Evolutionary conservation across 1,140 invertebrate genomes (phyloP), one percentile per base, ranked within the genome.

Genomic region (Drosophila subpulchrella): DNA sequence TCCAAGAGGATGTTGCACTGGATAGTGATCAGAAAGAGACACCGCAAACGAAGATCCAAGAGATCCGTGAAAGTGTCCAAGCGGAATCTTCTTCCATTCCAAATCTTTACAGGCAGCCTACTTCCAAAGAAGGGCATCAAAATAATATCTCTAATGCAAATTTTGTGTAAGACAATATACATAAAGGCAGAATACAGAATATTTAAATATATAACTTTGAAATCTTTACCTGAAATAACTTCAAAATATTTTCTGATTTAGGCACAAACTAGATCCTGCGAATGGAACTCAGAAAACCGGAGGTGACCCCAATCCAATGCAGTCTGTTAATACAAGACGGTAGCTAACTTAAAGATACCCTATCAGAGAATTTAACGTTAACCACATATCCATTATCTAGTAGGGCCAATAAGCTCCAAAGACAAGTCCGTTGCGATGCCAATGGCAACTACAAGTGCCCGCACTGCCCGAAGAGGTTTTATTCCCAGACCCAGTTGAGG

Each of bases 381-480:
- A 6, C 13, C 0, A 1, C 34, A 17, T 36, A 8, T 17, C 8
- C 7, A 2, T 3, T 41, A 6, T 38, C 15, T 7, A 41, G 36
- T 5, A 39, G 20, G 12, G 12, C 36, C 6, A 4, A 27, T 11
- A 13, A 7, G 2, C 17, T 46, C 1, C 8, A 41, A 10, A 6
- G 17, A 24, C 38, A 32, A 6, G n/a, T 34, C n/a, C 30, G 30
- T 34, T 51, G 24, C 13, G 27, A 48, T 48, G 13, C 7, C 13
- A 15, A 32, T 48, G n/a, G 24, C 13, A 13, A 48, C 24, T 48
- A 48, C 47, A 48, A 12, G 6, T 63, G 60, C 13, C 41, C 50
- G 41, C 17, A 65, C 3, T 54, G 51, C n/a, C 12, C 34, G 30
- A 42, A 46, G n/a, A 47, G 6, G 5, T 54, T 56, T 24, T 11